Conservation (phyloP, 1,140 invertebrate species). For the Drosophila arawakana region DNA sequence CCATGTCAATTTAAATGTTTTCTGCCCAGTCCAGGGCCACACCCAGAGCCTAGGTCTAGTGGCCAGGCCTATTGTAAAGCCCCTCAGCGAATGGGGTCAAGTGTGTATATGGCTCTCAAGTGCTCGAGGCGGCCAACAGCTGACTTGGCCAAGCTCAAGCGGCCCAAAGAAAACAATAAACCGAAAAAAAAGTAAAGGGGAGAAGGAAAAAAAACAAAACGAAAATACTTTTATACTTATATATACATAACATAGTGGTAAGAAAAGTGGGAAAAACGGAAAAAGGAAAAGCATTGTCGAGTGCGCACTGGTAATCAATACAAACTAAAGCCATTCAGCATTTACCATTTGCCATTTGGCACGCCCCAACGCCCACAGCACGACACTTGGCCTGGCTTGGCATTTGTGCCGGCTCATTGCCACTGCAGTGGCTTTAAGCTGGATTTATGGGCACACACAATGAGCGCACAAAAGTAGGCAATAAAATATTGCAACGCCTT, state of each 20-base stretch:
- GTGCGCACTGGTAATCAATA: slow-evolving; percentile 68
- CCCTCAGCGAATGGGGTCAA: slow-evolving; percentile 68
- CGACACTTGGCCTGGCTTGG: slow-evolving; percentile 30
- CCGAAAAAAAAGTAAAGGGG: slow-evolving; percentile 36
- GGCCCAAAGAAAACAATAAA: slow-evolving; percentile 77
- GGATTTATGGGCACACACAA: not conserved
- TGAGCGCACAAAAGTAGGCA: slow-evolving; percentile 56
- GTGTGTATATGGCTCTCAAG: slow-evolving; percentile 74
- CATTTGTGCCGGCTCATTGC: slow-evolving; percentile 45
- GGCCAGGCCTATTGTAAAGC: slow-evolving; percentile 64
- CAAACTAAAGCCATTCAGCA: slow-evolving; percentile 33
- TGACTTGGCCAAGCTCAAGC: slow-evolving; percentile 27
- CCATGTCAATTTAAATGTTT: slow-evolving; percentile 57
- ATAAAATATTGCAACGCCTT: slow-evolving; percentile 28
- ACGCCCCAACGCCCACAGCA: slow-evolving; percentile 41
- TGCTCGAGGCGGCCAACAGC: slow-evolving; percentile 60
- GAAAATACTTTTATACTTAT: slow-evolving; percentile 20
- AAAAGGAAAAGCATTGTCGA: slow-evolving; percentile 38
- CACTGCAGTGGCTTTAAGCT: slow-evolving; percentile 8
- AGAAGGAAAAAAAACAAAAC: slow-evolving; percentile 16
- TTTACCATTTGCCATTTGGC: slow-evolving; percentile 44
- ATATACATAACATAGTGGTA: not conserved
- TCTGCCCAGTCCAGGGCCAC: slow-evolving; percentile 6
- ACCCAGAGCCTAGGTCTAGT: not conserved
- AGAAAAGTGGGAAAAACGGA: slow-evolving; percentile 28